Percentiles rank a stretch among this genome's conserved stretches.
These are phyloP conservation scores for Timandra comae DNA, from an alignment of 2,888 invertebrate genomes.

Conservation along the genomic window DNA sequence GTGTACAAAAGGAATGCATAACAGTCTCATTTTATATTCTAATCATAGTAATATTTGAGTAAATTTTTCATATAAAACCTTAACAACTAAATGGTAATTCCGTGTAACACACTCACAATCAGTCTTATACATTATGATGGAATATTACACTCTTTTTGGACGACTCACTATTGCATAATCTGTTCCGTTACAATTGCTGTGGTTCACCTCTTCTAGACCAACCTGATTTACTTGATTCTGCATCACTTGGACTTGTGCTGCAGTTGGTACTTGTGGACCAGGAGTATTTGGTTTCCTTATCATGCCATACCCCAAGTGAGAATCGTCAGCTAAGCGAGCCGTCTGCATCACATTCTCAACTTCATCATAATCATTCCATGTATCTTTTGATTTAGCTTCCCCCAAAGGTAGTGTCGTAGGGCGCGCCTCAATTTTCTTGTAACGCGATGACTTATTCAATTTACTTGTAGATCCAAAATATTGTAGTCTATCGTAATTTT, in stretches of 20 bases:
- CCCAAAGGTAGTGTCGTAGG: conserved; percentile 71
- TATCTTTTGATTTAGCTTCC: conserved; percentile 64
- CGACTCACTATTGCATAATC: conserved; percentile 91
- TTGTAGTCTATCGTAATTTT: conserved; percentile 87
- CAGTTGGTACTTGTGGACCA: conserved; percentile 70
- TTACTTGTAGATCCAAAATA: conserved; percentile 87
- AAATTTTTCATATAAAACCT: conserved; percentile 1
- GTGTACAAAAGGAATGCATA: conserved; percentile 44
- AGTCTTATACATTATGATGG: conserved; percentile 40
- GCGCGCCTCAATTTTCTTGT: conserved; percentile 82
- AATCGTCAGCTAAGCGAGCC: conserved; percentile 86
- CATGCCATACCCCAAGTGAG: conserved; percentile 87
- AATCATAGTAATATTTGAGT: conserved; percentile 4
- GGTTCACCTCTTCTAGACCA: conserved; percentile 75
- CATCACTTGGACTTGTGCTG: conserved; percentile 66
- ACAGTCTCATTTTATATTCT: conserved; percentile 38
- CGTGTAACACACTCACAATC: conserved; percentile 46
- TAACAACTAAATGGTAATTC: conserved; percentile 28
- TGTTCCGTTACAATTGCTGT: conserved; percentile 84
- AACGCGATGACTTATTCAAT: conserved; percentile 77
- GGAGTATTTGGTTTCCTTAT: conserved; percentile 81
- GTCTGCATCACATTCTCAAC: conserved; percentile 82
- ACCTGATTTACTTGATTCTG: conserved; percentile 65
- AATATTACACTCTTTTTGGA: conserved; percentile 84
- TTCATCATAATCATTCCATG: conserved; percentile 86